phyloP scores from a whole-genome alignment of 1,140 invertebrate genomes.

The Plutomurus gul region DNA sequence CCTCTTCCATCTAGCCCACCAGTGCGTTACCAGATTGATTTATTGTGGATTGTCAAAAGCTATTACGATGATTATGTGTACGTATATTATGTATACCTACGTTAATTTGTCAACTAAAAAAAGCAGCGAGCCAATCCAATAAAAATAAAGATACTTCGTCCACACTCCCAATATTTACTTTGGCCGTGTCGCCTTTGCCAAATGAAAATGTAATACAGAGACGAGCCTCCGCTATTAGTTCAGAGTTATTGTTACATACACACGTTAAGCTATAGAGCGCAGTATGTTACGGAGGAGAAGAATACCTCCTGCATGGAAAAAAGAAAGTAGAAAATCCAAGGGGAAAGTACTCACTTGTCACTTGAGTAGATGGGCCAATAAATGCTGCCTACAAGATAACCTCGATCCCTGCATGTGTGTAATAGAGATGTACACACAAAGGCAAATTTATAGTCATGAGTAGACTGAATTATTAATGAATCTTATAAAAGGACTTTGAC shows the following conservation, averaged over 20 bases:
- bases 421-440: conserved; percentile 17
- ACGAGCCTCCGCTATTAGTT: no score
- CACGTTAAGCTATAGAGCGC: neutral
- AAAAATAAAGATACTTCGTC: neutral
- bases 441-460: conserved; percentile 17
- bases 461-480: conserved; percentile 23
- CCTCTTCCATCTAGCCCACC: neutral
- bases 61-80: conserved; percentile 11
- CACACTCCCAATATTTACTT: no score
- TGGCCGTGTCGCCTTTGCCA: no score
- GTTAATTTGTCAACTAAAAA: neutral
- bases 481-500: conserved; percentile 13
- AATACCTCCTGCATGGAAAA: neutral
- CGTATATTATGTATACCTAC: no score
- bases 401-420: no score
- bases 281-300: neutral
- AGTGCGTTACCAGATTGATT: neutral
- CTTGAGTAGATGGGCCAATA: conserved; percentile 4
- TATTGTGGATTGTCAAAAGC: neutral
- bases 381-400: no score
- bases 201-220: no score
- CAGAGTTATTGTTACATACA: neutral
- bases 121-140: neutral
- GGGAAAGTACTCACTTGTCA: neutral
- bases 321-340: neutral